Conservation (phyloP, 2,888 invertebrate genomes). For the Schrankia costaestrigalis region DNA sequence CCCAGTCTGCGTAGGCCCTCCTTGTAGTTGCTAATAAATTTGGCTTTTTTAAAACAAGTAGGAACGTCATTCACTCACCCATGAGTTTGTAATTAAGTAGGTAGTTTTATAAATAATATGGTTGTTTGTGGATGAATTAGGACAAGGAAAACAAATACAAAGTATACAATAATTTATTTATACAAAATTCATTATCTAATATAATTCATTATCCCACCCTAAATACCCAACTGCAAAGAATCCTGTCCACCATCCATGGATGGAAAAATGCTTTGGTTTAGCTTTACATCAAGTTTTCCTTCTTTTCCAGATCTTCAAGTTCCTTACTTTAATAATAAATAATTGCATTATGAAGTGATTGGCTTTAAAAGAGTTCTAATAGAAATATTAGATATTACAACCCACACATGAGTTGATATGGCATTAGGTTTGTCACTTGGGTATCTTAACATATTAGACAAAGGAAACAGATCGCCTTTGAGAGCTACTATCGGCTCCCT, state of each 20-base stretch:
- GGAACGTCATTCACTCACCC: too few relatives aligned
- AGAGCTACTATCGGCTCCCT: constrained; percentile 65
- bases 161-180: too few relatives aligned
- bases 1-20: too few relatives aligned
- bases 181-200: not conserved
- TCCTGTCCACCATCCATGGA: too few relatives aligned
- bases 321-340: not conserved
- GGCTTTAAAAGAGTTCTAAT: constrained; percentile 65
- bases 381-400: constrained; percentile 68
- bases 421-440: constrained; percentile 68
- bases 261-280: too few relatives aligned
- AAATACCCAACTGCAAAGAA: not conserved
- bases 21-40: too few relatives aligned
- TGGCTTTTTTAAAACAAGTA: too few relatives aligned
- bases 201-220: not conserved
- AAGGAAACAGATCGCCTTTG: constrained; percentile 63
- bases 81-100: too few relatives aligned
- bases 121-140: too few relatives aligned
- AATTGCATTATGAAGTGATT: constrained; percentile 39
- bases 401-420: constrained; percentile 72
- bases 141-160: too few relatives aligned
- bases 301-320: not conserved
- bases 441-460: constrained; percentile 61
- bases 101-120: too few relatives aligned
- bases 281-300: too few relatives aligned